A percentile compares a stretch with the other conserved stretches of the same genome.
These are phyloP conservation scores for Zeugodacus cucurbitae DNA, from an alignment of 1,140 invertebrate species.

Conservation along the genomic window DNA sequence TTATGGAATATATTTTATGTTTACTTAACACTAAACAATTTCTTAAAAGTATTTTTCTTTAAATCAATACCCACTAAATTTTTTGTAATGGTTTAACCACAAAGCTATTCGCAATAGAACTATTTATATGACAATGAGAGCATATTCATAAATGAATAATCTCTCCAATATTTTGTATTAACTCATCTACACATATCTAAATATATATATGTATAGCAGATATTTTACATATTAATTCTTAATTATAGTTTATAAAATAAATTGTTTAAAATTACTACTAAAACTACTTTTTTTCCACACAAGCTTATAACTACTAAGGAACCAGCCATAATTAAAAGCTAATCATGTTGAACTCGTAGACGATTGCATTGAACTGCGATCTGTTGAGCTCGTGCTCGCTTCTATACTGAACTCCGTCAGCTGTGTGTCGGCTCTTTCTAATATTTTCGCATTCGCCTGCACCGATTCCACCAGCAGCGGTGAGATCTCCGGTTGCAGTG, in stretches of 20 bases:
- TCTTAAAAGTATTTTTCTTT: neutral
- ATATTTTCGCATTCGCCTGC: neutral
- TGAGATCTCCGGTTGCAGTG: neutral
- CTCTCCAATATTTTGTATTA: neutral
- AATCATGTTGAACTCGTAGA: constrained; percentile 15
- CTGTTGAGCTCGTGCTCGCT: neutral
- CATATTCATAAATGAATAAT: neutral
- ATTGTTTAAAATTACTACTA: neutral
- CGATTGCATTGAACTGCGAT: constrained; percentile 34
- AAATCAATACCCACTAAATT: neutral
- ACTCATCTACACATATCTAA: neutral
- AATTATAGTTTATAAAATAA: neutral
- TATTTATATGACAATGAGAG: neutral
- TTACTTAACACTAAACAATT: neutral
- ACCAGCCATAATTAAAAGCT: neutral
- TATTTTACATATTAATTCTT: neutral
- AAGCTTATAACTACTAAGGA: constrained; percentile 11
- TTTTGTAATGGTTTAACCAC: neutral
- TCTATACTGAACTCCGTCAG: neutral
- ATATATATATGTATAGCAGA: neutral
- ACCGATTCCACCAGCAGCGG: neutral
- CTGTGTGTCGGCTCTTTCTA: neutral
- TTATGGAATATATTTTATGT: neutral
- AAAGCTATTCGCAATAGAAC: too few species aligned
- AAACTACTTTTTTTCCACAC: neutral